These are phyloP conservation scores for Ispidina lecontei DNA, from an alignment of 2,797 vertebrate genomes.

Conservation along the genomic window DNA sequence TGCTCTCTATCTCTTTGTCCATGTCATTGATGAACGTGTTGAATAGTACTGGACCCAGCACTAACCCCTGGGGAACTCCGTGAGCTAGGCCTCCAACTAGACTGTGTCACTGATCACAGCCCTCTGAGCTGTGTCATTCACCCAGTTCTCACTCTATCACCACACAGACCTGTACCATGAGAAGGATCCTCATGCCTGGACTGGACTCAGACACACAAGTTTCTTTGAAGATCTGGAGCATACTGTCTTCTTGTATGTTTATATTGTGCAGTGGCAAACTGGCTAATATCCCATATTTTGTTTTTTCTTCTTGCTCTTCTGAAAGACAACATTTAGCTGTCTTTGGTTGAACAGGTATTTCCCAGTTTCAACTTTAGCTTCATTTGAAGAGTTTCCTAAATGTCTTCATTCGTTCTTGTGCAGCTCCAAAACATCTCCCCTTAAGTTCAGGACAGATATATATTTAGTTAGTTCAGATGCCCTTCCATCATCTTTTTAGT, in stretches of 20 bases:
- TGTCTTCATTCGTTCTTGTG: constrained; percentile 7
- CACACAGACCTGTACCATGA: background rate
- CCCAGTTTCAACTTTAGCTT: constrained; percentile 2
- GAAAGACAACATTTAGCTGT: background rate
- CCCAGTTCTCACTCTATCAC: background rate
- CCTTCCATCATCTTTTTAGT: constrained; percentile 14
- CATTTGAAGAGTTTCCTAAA: constrained; percentile 11
- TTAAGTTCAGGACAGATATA: background rate
- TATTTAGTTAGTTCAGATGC: constrained; percentile 47
- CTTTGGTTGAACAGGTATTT: background rate
- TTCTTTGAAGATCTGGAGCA: background rate
- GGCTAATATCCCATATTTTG: background rate
- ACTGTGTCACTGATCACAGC: background rate
- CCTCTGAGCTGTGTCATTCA: background rate
- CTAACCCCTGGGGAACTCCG: background rate
- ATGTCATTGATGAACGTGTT: background rate
- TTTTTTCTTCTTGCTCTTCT: background rate
- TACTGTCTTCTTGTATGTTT: background rate
- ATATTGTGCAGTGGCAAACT: background rate
- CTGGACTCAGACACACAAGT: background rate
- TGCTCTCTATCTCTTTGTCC: background rate
- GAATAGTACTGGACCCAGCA: background rate
- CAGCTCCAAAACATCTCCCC: background rate
- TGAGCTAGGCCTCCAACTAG: background rate
- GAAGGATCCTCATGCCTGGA: background rate